Conservation (phyloP, 1,140 invertebrate genomes). For the Parasteatoda tepidariorum region DNA sequence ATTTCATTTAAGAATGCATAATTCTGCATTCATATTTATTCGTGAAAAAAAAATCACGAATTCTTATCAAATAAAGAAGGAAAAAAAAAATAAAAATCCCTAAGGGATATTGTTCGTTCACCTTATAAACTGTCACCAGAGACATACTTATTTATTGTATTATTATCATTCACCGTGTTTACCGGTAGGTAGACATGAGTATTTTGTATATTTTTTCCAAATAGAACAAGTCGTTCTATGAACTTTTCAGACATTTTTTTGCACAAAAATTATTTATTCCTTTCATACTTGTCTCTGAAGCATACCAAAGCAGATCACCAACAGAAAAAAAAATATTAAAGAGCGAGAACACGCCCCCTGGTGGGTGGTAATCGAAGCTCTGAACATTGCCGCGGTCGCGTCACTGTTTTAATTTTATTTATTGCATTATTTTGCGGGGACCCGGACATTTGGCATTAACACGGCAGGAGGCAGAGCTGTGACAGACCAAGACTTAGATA, state of each 20-base stretch:
- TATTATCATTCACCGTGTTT: background rate
- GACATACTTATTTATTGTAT: background rate
- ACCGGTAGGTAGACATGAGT: background rate
- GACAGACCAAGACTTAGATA: slow-evolving; percentile 31
- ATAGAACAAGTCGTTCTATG: slow-evolving; percentile 6
- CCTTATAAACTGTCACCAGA: background rate
- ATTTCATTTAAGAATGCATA: no score
- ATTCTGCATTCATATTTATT: no score
- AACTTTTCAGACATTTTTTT: background rate
- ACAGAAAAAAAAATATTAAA: background rate
- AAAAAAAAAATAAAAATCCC: no score
- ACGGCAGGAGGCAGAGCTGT: slow-evolving; percentile 29
- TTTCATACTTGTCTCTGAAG: background rate
- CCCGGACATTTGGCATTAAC: slow-evolving; percentile 48
- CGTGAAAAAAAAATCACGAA: no score
- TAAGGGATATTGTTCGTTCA: background rate
- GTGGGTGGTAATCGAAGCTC: slow-evolving; percentile 6
- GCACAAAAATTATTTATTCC: background rate
- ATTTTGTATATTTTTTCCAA: background rate
- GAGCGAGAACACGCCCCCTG: slow-evolving; percentile 18
- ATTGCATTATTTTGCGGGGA: slow-evolving; percentile 46
- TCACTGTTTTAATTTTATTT: slow-evolving; percentile 39
- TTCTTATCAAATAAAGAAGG: no score
- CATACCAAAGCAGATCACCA: background rate
- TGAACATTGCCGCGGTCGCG: background rate